Evolutionary conservation across 2,888 invertebrate species (phyloP), one percentile per base, ranked within the genome.

Genomic region (Unio delphinus): DNA sequence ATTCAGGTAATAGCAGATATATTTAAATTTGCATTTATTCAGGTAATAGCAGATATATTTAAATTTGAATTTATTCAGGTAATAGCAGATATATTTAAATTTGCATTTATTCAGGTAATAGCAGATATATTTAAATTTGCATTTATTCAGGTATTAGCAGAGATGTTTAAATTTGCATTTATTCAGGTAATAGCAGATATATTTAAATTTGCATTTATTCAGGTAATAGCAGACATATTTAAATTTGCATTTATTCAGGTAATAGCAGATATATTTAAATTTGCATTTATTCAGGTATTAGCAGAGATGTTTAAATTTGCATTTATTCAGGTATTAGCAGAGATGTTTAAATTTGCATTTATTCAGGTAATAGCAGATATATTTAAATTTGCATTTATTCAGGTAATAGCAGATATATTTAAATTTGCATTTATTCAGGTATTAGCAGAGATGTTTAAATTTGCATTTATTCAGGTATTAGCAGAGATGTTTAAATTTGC

Each of bases 201-300:
- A 26, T n/a, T n/a, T 66, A 54, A 60, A 30, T 66, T 59, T 23
- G 55, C 5, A 17, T 23, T 64, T 15, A 20, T n/a, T 2, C 57
- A 20, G 57, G 4, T n/a, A n/a, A n/a, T n/a, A n/a, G n/a, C n/a
- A n/a, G n/a, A n/a, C n/a, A n/a, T n/a, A n/a, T n/a, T n/a, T n/a
- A n/a, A n/a, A n/a, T 93, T 93, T 88, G 93, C 93, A 87, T 93
- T 93, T 81, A 93, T 94, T 92, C 93, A 93, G 92, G 93, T 93
- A 87, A 72, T 75, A 60, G 28, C n/a, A 54, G 45, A 54, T 18
- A 30, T 45, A 26, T n/a, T n/a, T 66, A 54, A 60, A 30, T 66
- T 59, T 23, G 55, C 5, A 17, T 23, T 64, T 15, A 20, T n/a
- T 2, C 57, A 20, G 57, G 4, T n/a, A n/a, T n/a, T n/a, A n/a